Conservation (phyloP, 2,888 invertebrate genomes). For the Venusia cambrica region DNA sequence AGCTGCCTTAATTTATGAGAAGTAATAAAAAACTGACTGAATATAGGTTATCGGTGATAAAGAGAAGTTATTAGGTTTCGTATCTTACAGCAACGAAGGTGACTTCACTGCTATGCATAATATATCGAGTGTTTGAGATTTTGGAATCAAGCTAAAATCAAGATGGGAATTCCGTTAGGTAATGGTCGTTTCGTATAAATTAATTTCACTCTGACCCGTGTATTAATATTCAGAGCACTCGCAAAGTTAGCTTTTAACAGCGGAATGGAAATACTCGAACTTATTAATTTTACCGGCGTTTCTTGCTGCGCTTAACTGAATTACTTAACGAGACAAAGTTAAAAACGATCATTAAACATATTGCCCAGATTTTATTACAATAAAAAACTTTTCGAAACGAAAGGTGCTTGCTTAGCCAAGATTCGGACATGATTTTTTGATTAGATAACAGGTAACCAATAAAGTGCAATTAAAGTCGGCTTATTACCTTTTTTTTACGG, state of each 20-base stretch:
- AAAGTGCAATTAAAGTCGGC: too few relatives aligned
- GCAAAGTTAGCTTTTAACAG: conserved; percentile 70
- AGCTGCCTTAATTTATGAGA: too few relatives aligned
- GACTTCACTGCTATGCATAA: conserved; percentile 19
- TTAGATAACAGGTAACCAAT: too few relatives aligned
- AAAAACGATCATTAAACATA: conserved; percentile 2
- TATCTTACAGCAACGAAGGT: background rate
- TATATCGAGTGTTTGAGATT: conserved; percentile 47
- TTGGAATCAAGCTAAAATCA: conserved; percentile 59
- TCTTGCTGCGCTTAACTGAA: conserved; percentile 43
- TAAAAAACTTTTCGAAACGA: too few relatives aligned
- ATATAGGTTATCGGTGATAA: too few relatives aligned
- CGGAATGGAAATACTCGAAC: conserved; percentile 65
- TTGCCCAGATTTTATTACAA: background rate
- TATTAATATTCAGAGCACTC: conserved; percentile 78
- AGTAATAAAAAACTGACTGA: too few relatives aligned
- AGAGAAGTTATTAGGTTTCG: too few relatives aligned
- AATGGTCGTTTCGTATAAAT: conserved; percentile 70
- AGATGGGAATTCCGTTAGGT: conserved; percentile 56
- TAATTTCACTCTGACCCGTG: conserved; percentile 71
- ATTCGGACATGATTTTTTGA: too few relatives aligned
- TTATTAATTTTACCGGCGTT: conserved; percentile 65
- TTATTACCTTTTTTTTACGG: too few relatives aligned
- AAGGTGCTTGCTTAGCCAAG: too few relatives aligned
- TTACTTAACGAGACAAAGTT: conserved; percentile 23